Evolutionary conservation across 2,888 invertebrate species (phyloP), one percentile per base, ranked within the genome.

Genomic region (Trachelus tabidus): DNA sequence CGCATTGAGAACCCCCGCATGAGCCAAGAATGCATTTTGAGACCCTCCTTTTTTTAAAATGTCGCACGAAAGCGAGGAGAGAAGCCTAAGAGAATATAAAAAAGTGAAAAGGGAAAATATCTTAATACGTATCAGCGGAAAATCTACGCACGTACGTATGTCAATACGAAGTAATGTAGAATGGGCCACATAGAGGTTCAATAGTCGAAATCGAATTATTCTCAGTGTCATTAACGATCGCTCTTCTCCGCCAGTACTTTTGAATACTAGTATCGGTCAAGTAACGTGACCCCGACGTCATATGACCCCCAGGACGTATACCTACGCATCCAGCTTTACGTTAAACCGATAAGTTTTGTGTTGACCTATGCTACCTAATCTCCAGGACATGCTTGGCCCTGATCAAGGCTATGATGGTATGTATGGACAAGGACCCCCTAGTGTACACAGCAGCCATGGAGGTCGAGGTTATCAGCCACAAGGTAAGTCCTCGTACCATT

Each of bases 321-420:
- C 23, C 56, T 56, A 56, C 30, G 31, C 33, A 15, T 30, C 68
- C 34, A 40, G 69, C 23, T 73, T 75, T 77, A 34, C 37, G 69
- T 76, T 73, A 40, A 78, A 75, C 75, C 71, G 35, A 69, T 73
- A 74, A 85, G 85, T 88, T 89, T 88, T 89, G 87, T 90, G 87
- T 90, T 91, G 85, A 90, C 87, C 89, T 91, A 89, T 95, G 83
- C 81, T 90, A 89, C 90, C 86, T 88, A 87, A 89, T 91, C 89
- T 90, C 86, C 91, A 97, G 97, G 98, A 97, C 92, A 96, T 97
- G 95, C 95, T 97, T 92, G 96, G 95, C 91, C 96, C 97, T 89
- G 98, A 98, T 92, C 97, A 97, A 93, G 95, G 96, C 90, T 98
- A 97, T 94, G 98, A 98, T 92, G 96, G 96, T 92, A 95, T 97